phyloP scores from a whole-genome alignment of 2,888 invertebrate species.

The Stenolophus ochropezus region DNA sequence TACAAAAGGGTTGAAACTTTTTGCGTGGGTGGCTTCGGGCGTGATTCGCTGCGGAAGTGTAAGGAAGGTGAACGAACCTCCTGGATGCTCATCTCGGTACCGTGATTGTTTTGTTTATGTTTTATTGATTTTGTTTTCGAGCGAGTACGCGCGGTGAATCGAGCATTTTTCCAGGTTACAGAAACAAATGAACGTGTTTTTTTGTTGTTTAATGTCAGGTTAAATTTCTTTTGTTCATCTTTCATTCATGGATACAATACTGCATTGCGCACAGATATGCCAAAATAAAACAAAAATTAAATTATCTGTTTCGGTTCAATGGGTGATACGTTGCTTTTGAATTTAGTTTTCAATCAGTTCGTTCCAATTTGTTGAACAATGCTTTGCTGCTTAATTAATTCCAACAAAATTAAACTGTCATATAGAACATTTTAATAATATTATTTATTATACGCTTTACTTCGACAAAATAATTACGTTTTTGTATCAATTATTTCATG shows the following conservation, averaged over 20 bases:
- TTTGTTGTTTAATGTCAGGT: constrained; percentile 32
- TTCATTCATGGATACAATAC: not conserved
- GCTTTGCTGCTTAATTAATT: not conserved
- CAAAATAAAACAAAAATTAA: not conserved
- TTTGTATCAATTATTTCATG: too few relatives aligned
- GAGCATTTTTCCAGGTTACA: constrained; percentile 47
- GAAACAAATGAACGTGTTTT: constrained; percentile 27
- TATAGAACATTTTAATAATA: not conserved
- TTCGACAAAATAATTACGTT: too few relatives aligned
- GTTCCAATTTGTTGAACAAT: constrained; percentile 3
- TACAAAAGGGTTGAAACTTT: not conserved
- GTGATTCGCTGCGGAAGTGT: constrained; percentile 27
- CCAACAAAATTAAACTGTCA: not conserved
- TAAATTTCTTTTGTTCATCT: constrained; percentile 21
- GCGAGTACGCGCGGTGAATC: constrained; percentile 40
- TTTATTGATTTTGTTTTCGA: constrained; percentile 56
- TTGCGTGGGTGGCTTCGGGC: not conserved
- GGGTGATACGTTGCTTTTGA: not conserved
- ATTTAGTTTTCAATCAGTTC: not conserved
- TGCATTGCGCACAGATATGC: not conserved
- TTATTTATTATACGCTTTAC: not conserved
- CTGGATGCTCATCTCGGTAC: constrained; percentile 50
- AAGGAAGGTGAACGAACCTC: constrained; percentile 49
- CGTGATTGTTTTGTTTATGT: constrained; percentile 57
- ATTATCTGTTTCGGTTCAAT: constrained; percentile 8